These are phyloP conservation scores for Octomys mimax DNA, from an alignment of 2,797 vertebrate genomes.

Conservation along the genomic window DNA sequence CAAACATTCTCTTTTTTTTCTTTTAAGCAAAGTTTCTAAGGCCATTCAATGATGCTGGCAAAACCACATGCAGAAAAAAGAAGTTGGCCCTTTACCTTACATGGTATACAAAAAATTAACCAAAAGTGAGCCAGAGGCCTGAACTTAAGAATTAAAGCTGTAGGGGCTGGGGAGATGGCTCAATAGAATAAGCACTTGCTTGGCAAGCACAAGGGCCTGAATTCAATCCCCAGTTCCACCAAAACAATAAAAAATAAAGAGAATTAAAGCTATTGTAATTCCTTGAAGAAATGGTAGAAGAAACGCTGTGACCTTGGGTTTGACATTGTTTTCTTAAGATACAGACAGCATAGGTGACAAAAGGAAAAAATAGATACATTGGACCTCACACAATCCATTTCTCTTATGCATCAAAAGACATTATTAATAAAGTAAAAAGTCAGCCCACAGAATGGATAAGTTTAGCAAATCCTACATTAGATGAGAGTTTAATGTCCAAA, in stretches of 20 bases:
- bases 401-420: neutral
- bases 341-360: neutral
- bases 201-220: no score
- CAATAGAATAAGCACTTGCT: no score
- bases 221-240: no score
- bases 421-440: neutral
- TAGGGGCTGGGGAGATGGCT: neutral
- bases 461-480: neutral
- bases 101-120: neutral
- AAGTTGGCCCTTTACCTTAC: neutral
- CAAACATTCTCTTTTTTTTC: neutral
- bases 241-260: neutral
- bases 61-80: neutral
- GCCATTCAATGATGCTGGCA: neutral
- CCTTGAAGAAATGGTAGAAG: neutral
- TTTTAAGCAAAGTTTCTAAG: neutral
- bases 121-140: neutral
- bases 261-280: neutral
- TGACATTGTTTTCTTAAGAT: slow-evolving; percentile 9
- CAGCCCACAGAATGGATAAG: neutral
- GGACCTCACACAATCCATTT: neutral
- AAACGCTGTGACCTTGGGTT: neutral
- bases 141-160: neutral
- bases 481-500: neutral
- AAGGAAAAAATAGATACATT: neutral